Evolutionary conservation across 2,888 invertebrate genomes (phyloP), one percentile per base, ranked within the genome.

Genomic region (Leptinotarsa haldemani): DNA sequence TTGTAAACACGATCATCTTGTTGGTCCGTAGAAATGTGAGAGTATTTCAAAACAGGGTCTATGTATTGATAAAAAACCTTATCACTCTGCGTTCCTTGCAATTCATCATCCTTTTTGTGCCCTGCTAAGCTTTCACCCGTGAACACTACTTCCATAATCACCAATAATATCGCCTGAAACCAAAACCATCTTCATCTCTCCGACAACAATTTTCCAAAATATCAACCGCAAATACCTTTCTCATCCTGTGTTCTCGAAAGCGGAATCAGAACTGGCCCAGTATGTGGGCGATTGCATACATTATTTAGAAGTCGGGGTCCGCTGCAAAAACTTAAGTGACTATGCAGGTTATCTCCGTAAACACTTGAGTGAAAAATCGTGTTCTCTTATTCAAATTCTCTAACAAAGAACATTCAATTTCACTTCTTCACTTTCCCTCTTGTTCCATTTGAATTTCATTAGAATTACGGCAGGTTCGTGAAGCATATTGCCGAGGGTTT

Each of bases 21-120:
- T 30, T 40, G 40, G 40, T 61, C 61, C 3, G 16, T 30, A 30
- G 2, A 9, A n/a, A n/a, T 15, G n/a, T 30, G 5, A 9, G n/a
- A 2, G 20, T 72, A 64, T 20, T 74, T 69, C 56, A 72, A 63
- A 63, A 64, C 65, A 9, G 77, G 75, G 25, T 71, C 40, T 50
- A 77, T 64, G 63, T 77, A 77, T 52, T 76, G 73, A 56, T 77
- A 77, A 16, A 65, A 63, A 53, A 76, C 65, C 65, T 65, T 61
- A 25, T 74, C 73, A 50, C 74, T 74, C 7, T 77, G n/a, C 7
- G 76, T 69, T 4, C 58, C 25, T 69, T 74, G 56, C 46, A 74
- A 20, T 16, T 74, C 73, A 15, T n/a, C 18, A 4, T 40, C 40
- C 1, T n/a, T 61, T 40, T 61, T 18, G 30, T 40, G 9, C 13